Evolutionary conservation across 1,140 invertebrate species (phyloP), one percentile per base, ranked within the genome.

Genomic region (Belonocnema kinseyi): DNA sequence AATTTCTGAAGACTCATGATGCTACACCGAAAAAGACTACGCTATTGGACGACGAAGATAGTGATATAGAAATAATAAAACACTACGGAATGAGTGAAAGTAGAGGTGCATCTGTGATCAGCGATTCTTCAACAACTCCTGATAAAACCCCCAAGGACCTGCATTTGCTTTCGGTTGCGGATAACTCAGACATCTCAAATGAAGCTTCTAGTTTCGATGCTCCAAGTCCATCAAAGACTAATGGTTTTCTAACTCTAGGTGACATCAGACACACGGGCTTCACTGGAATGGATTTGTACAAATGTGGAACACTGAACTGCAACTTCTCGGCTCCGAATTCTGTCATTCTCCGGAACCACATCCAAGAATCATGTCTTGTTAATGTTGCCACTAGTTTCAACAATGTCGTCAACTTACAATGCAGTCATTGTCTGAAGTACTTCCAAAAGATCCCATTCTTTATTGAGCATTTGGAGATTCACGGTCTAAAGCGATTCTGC

Each of bases 361-460:
- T 93, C 26, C 88, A 88, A 21, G 87, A 90, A 13, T 94, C 93
- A 70, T 74, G 82, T 78, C 33, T 66, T 16, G 14, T 40, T 4
- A 40, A 66, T 66, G 58, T 40, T 33, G 21, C 82, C 2, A 46
- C 80, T 5, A 73, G 54, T 12, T 74, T 80, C 6, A 84, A 85
- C 12, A 79, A 77, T 0, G 86, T 50, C 0, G 72, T 12, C 14
- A 79, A 82, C 79, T 77, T 90, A n/a, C 82, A 75, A 61, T 95
- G 94, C 83, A 87, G 86, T 3, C 93, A 94, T 80, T 94, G 93
- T 76, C 85, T 87, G 4, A 92, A 91, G 79, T 76, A 81, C 19
- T 88, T 92, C 11, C 56, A 87, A 1, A 90, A 92, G 71, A 73
- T 86, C 16, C 82, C 83, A 0, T 90, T 90, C 53, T 84, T 92